Conservation (phyloP, 2,888 invertebrate genomes). For the Trachelus tabidus region DNA sequence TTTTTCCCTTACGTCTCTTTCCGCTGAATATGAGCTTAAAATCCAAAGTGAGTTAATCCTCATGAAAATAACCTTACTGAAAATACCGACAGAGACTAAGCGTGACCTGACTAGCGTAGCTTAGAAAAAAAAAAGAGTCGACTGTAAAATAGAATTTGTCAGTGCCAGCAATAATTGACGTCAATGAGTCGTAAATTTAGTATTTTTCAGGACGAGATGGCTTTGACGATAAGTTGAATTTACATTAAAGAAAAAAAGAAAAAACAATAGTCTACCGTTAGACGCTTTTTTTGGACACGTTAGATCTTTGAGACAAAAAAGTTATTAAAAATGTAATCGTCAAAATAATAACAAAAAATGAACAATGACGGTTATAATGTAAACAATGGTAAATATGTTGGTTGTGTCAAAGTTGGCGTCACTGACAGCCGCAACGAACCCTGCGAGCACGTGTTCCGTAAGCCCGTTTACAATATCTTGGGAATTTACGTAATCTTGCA, state of each 20-base stretch:
- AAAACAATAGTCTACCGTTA: background rate
- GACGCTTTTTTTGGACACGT: background rate
- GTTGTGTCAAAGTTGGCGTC: background rate
- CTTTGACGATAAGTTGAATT: background rate
- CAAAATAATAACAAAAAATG: fast-evolving
- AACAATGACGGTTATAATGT: background rate
- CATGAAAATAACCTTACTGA: background rate
- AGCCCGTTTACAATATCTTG: background rate
- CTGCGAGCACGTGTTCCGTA: background rate
- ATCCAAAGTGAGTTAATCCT: background rate
- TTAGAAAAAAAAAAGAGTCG: background rate
- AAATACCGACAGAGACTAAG: background rate
- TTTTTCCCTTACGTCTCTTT: too few relatives aligned
- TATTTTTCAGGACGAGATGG: background rate
- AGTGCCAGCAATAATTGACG: constrained; percentile 7
- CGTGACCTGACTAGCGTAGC: background rate
- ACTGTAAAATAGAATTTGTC: background rate
- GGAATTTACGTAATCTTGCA: background rate
- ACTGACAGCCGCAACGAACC: background rate
- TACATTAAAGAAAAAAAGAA: background rate
- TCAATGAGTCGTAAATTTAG: constrained; percentile 4
- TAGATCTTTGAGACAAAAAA: background rate
- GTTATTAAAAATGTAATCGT: background rate
- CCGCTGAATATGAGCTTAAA: too few relatives aligned
- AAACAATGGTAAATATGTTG: background rate